These are phyloP conservation scores for Sisyra terminalis DNA, from an alignment of 2,888 invertebrate species.

Conservation along the genomic window DNA sequence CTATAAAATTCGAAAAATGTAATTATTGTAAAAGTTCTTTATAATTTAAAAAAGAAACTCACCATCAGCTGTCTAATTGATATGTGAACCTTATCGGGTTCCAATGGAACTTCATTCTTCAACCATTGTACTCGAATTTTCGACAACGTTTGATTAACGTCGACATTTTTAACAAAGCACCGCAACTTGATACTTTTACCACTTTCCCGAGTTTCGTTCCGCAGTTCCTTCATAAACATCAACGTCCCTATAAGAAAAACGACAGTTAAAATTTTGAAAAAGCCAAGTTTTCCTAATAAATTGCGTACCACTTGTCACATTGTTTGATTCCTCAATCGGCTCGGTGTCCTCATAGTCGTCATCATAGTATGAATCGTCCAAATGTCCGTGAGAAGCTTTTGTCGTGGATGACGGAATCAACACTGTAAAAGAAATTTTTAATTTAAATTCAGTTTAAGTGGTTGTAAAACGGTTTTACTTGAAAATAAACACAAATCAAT, in stretches of 20 bases:
- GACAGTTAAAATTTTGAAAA: not conserved
- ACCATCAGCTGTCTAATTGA: constrained; percentile 21
- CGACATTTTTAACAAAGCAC: constrained; percentile 39
- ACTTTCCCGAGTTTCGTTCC: constrained; percentile 37
- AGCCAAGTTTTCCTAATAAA: not conserved
- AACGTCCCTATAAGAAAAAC: constrained; percentile 27
- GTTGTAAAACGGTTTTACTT: too few species aligned
- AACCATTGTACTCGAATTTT: constrained; percentile 42
- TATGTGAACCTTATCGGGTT: constrained; percentile 26
- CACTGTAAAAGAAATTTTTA: too few species aligned
- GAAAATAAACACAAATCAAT: too few species aligned
- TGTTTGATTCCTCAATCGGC: too few species aligned
- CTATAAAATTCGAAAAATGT: too few species aligned
- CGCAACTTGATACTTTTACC: constrained; percentile 40
- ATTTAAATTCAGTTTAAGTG: too few species aligned
- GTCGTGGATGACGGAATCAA: too few species aligned
- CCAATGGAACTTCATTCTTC: constrained; percentile 37
- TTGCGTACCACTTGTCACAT: not conserved
- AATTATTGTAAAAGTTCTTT: too few species aligned
- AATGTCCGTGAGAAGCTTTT: too few species aligned
- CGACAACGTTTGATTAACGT: constrained; percentile 29
- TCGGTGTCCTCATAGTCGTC: too few species aligned
- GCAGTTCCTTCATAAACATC: constrained; percentile 31
- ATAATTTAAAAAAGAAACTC: too few species aligned
- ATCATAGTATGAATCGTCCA: too few species aligned